Evolutionary conservation across 2,113 vertebrate genomes (phyloP), one percentile per base, ranked within the genome.

Genomic region (Callithrix jacchus): DNA sequence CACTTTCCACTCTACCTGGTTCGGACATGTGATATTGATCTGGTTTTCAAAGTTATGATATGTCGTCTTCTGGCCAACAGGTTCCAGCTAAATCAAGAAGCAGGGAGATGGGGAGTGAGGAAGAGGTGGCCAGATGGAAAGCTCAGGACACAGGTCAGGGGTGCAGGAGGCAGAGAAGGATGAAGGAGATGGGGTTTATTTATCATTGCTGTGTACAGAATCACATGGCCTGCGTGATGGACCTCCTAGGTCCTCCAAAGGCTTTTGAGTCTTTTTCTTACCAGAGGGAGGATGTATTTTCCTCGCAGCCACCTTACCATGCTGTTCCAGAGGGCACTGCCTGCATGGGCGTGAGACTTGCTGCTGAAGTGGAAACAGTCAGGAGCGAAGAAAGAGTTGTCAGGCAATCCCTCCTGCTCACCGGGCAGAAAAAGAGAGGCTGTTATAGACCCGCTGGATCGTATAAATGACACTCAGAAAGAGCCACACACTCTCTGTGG

Each of bases 321-420:
- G 83, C 97, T 99, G 73, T 98, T 98, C 99, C 99, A 99, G 88
- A 99, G 97, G 77, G 32, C 98, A 0, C 96, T 95, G 47, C 98
- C 99, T 66, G 37, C 71, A 0, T 96, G 98, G 3, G 97, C 98
- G 3, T 99, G 99, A 81, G 89, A 0, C 96, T 99, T 99, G 64
- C 95, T 89, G 32, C 97, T 95, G 93, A 99, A 99, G 96, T 99
- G 99, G 92, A 99, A 99, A 92, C 99, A 99, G 95, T 99, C 99
- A 30, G 99, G 99, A 49, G 99, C 98, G 66, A 99, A 99, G 97
- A 88, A 99, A 0, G 98, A 98, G 23, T 1, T 77, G 92, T 99
- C 99, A 0, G 98, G 98, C 25, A 91, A 1, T 1, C 99, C 99
- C 0, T 97, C 97, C 99, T 99, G 94, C 70, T 66, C 64, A 82